A percentile compares a stretch with the other conserved stretches of the same genome.
phyloP scores from a whole-genome alignment of 2,888 invertebrate species.

The Cephus runcator region DNA sequence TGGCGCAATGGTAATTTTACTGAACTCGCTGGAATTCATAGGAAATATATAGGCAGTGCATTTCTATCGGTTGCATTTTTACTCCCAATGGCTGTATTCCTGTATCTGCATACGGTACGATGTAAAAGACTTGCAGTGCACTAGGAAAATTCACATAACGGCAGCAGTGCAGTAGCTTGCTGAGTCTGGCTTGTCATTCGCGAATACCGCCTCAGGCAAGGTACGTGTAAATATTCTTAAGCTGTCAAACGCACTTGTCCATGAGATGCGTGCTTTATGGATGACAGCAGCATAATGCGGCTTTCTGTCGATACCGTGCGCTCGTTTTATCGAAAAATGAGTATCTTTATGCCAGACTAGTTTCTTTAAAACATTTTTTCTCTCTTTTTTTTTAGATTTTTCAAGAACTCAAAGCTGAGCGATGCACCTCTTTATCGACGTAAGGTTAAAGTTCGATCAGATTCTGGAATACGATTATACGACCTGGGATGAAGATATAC shows the following conservation, averaged over 20 bases:
- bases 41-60: not conserved
- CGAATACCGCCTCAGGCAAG: slow-evolving; percentile 15
- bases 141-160: not conserved
- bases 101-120: not conserved
- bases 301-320: slow-evolving; percentile 11
- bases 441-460: not conserved
- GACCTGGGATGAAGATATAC: not conserved
- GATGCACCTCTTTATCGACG: not conserved
- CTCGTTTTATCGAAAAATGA: not conserved
- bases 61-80: not conserved
- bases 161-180: not conserved
- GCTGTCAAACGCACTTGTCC: slow-evolving; percentile 47
- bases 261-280: slow-evolving; percentile 5
- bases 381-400: not conserved
- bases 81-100: not conserved
- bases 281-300: slow-evolving; percentile 12
- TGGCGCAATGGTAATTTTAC: not conserved
- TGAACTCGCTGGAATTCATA: not conserved
- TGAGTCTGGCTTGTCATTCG: not conserved
- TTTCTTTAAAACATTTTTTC: not conserved
- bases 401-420: not conserved
- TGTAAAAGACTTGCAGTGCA: not conserved
- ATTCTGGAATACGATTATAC: not conserved
- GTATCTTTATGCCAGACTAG: not conserved
- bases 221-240: slow-evolving; percentile 50